Conservation (phyloP, 2,113 vertebrate species). For the Oceanodroma tethys region DNA sequence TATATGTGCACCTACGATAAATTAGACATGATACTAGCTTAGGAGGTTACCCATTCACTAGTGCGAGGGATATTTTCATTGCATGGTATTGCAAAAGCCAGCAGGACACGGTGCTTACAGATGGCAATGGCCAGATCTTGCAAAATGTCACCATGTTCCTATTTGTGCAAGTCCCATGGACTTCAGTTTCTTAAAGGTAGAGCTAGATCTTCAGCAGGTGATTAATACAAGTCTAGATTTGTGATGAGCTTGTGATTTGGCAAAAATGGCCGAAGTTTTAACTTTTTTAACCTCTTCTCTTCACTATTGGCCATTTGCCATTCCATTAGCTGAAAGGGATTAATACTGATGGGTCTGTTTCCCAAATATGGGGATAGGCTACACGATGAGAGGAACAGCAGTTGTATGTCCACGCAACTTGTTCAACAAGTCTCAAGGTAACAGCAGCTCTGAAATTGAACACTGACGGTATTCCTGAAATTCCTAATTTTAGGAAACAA, state of each 20-base stretch:
- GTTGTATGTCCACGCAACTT: rapidly evolving
- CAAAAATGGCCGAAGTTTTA: background rate
- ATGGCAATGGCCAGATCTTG: background rate
- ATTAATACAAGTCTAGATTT: background rate
- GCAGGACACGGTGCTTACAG: no score
- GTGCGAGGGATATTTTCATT: background rate
- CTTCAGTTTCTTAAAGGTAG: background rate
- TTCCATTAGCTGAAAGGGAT: background rate
- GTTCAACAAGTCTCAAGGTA: background rate
- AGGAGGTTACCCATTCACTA: background rate
- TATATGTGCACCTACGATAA: background rate
- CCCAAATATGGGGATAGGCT: background rate
- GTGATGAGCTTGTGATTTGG: background rate
- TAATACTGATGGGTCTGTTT: background rate
- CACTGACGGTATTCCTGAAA: background rate
- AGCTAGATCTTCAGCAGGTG: background rate
- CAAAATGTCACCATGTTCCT: rapidly evolving
- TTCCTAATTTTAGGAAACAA: background rate
- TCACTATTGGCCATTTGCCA: background rate
- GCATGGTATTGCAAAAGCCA: background rate
- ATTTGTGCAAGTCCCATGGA: background rate
- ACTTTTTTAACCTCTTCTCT: background rate
- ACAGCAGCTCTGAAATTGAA: background rate
- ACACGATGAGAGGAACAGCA: background rate
- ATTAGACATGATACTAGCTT: background rate